Evolutionary conservation across 2,888 invertebrate species (phyloP).

Genomic region (Melanophora roralis): DNA sequence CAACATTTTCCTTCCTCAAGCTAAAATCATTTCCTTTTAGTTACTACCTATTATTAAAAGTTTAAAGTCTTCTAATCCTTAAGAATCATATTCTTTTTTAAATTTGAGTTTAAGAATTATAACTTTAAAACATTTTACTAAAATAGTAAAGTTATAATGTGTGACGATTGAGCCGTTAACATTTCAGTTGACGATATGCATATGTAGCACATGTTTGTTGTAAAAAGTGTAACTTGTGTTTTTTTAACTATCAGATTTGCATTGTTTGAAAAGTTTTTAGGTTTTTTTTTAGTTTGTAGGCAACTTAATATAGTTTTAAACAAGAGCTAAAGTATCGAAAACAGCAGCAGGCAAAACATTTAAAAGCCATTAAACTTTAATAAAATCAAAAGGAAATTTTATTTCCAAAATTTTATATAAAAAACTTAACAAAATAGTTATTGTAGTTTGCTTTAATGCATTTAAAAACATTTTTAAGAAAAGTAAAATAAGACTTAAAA

Average conservation of each 20-base stretch:
- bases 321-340: not conserved
- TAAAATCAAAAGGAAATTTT: constrained; percentile 55
- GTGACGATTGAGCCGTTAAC: no score
- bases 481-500: not conserved
- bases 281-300: constrained; percentile 10
- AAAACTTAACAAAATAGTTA: constrained; percentile 36
- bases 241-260: constrained; percentile 23
- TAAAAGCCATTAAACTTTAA: constrained; percentile 44
- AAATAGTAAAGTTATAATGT: no score
- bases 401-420: constrained; percentile 11
- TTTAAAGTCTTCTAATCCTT: no score
- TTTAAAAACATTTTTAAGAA: constrained; percentile 10
- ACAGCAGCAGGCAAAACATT: constrained; percentile 4
- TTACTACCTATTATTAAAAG: no score
- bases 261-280: constrained; percentile 37
- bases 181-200: no score
- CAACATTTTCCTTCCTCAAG: no score
- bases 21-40: no score
- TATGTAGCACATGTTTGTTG: constrained; percentile 21
- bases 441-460: not conserved
- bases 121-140: no score
- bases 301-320: not conserved
- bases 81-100: no score
- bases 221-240: constrained; percentile 14
- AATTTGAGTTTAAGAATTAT: no score